Percentiles rank a stretch among this genome's conserved stretches.
These are phyloP conservation scores for Orius laevigatus DNA, from an alignment of 1,140 invertebrate genomes.

Conservation along the genomic window DNA sequence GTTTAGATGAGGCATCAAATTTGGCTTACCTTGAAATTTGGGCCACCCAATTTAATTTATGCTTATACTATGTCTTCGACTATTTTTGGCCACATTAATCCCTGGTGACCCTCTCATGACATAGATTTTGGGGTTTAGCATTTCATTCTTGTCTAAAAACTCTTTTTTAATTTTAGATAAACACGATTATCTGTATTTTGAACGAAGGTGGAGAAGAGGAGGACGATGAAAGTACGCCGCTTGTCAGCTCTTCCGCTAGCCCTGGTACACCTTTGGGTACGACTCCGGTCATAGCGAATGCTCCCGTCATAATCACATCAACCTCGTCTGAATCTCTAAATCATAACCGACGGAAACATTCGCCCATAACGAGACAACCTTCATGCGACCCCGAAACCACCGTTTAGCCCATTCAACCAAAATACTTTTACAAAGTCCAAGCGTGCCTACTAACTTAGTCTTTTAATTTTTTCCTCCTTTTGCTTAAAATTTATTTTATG, in stretches of 20 bases:
- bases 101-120: too few relatives aligned
- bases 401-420: slow-evolving; percentile 14
- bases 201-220: slow-evolving; percentile 22
- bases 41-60: background rate
- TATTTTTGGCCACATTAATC: background rate
- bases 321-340: background rate
- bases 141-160: too few relatives aligned
- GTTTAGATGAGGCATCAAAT: too few relatives aligned
- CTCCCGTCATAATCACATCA: background rate
- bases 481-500: too few relatives aligned
- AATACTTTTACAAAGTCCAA: too few relatives aligned
- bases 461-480: too few relatives aligned
- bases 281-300: slow-evolving; percentile 2
- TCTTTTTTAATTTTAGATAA: too few relatives aligned
- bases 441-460: too few relatives aligned
- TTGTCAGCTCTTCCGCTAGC: slow-evolving; percentile 33
- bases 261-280: slow-evolving; percentile 1
- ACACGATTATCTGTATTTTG: background rate
- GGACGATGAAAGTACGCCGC: slow-evolving; percentile 44
- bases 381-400: slow-evolving; percentile 17
- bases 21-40: too few relatives aligned
- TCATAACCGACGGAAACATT: slow-evolving; percentile 11
- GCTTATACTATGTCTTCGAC: background rate
- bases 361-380: too few relatives aligned
- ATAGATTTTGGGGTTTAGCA: too few relatives aligned